Percentiles rank a stretch among this genome's conserved stretches.
Evolutionary conservation across 2,797 vertebrate genomes (phyloP).

Genomic region (Lacerta agilis): DNA sequence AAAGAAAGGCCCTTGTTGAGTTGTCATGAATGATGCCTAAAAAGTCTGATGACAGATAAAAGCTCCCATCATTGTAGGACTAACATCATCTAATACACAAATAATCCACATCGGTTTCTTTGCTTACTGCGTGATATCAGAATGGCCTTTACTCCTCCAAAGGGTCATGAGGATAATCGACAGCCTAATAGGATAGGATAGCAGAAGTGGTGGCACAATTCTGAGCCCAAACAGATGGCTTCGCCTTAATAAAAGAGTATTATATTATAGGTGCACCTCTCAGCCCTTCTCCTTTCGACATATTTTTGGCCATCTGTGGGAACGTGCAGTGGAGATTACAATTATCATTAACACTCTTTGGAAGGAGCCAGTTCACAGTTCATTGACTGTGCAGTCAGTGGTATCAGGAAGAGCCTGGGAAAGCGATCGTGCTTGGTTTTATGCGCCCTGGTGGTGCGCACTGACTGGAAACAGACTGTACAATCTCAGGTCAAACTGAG

Average conservation of each 20-base stretch:
- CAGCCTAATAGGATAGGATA: neutral
- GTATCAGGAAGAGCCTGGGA: neutral
- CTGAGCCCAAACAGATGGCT: slow-evolving; percentile 2
- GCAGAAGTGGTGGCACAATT: neutral
- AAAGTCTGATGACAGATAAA: no score
- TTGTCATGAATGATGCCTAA: no score
- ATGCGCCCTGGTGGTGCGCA: neutral
- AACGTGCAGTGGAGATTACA: neutral
- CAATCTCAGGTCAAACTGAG: slow-evolving; percentile 13
- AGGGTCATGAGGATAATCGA: neutral
- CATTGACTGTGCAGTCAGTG: slow-evolving; percentile 16
- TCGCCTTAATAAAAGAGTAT: neutral
- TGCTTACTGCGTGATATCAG: neutral
- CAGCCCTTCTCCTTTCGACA: slow-evolving; percentile 17
- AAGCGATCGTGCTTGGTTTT: neutral
- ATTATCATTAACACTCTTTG: slow-evolving; percentile 8
- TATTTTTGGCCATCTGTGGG: slow-evolving; percentile 40
- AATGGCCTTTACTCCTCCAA: neutral
- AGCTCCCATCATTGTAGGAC: no score
- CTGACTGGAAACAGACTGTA: neutral
- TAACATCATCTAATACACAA: no score
- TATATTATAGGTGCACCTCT: neutral
- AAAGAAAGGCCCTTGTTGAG: no score
- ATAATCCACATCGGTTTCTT: neutral
- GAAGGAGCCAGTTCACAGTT: neutral